These are phyloP conservation scores for Prietella phreatophila DNA, from an alignment of 2,113 vertebrate genomes.

Conservation along the genomic window DNA sequence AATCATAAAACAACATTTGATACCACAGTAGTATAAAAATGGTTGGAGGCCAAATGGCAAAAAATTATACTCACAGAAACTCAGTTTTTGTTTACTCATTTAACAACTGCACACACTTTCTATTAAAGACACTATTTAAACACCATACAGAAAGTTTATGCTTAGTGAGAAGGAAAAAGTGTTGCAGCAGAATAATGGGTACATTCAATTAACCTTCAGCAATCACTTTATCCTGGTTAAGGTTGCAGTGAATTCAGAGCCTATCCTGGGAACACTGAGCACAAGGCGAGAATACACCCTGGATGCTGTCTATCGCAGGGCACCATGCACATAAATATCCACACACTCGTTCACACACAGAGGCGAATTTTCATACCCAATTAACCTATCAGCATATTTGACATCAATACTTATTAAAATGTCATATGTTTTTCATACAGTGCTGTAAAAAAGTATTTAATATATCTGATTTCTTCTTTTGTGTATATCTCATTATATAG, in stretches of 20 bases:
- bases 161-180: background rate
- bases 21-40: background rate
- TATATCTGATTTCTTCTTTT: no score
- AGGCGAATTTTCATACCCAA: background rate
- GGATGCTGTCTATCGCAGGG: background rate
- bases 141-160: background rate
- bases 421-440: background rate
- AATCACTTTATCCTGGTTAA: slow-evolving; percentile 1
- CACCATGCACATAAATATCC: background rate
- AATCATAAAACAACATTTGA: background rate
- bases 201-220: background rate
- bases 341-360: background rate
- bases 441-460: no score
- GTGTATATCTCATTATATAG: no score
- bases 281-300: background rate
- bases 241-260: background rate
- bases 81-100: background rate
- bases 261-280: background rate
- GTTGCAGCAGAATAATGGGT: background rate
- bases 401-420: background rate
- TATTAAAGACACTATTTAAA: background rate
- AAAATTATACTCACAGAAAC: background rate
- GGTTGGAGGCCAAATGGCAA: background rate
- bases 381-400: background rate
- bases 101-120: background rate